These are phyloP conservation scores for Tachysurus vachellii DNA, from an alignment of 2,113 vertebrate genomes.

Conservation along the genomic window DNA sequence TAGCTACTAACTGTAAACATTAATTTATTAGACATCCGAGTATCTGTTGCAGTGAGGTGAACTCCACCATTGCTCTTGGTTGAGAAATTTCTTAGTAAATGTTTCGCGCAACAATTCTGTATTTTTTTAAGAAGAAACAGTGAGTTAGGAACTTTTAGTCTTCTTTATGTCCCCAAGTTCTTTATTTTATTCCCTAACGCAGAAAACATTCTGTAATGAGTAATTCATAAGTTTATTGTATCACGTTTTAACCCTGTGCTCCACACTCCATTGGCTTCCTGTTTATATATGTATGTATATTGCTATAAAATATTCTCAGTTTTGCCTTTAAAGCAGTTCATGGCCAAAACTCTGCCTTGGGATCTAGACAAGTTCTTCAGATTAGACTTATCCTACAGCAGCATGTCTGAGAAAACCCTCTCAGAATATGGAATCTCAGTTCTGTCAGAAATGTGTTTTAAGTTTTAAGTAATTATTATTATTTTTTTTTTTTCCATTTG, in stretches of 20 bases:
- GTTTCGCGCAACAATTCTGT: neutral
- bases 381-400: neutral
- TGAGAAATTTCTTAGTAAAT: neutral
- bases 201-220: neutral
- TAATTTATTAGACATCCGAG: neutral
- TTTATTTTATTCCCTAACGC: neutral
- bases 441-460: neutral
- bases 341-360: neutral
- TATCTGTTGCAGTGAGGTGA: neutral
- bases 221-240: neutral
- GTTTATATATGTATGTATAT: neutral
- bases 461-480: neutral
- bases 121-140: neutral
- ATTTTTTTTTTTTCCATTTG: too few species aligned
- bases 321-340: neutral
- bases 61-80: neutral
- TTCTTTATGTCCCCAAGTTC: neutral
- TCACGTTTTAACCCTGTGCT: neutral
- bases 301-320: neutral
- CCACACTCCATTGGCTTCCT: neutral
- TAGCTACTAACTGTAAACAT: neutral
- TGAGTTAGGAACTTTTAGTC: neutral
- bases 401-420: neutral
- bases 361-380: neutral
- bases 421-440: neutral